These are phyloP conservation scores for Trichopoda pennipes DNA, from an alignment of 2,888 invertebrate species.

Conservation along the genomic window DNA sequence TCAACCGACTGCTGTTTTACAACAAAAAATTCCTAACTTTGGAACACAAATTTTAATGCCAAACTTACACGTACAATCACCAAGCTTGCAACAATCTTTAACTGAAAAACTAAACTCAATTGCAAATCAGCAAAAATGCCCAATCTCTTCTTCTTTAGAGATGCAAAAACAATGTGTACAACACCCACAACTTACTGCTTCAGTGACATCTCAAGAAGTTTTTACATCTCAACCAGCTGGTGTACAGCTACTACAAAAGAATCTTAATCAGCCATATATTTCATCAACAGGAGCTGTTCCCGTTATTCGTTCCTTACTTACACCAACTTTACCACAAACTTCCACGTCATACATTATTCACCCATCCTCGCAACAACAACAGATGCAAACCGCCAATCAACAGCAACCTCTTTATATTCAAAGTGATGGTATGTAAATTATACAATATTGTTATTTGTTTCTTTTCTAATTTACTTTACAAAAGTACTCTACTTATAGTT, in stretches of 20 bases:
- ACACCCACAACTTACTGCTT: conserved; percentile 70
- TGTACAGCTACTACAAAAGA: conserved; percentile 54
- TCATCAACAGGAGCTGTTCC: conserved; percentile 64
- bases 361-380: conserved; percentile 56
- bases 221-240: conserved; percentile 39
- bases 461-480: too few relatives aligned
- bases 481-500: too few relatives aligned
- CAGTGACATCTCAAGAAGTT: conserved; percentile 43
- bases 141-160: conserved; percentile 48
- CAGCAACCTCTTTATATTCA: conserved; percentile 49
- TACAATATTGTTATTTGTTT: not conserved
- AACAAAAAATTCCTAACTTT: conserved; percentile 61
- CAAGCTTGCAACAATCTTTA: conserved; percentile 39
- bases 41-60: conserved; percentile 68
- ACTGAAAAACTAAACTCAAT: conserved; percentile 69
- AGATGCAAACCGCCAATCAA: conserved; percentile 26
- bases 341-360: conserved; percentile 47
- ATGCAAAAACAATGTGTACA: conserved; percentile 9
- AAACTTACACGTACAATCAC: conserved; percentile 36
- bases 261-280: conserved; percentile 18
- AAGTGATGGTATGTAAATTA: conserved; percentile 40
- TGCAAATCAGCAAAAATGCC: conserved; percentile 69
- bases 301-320: conserved; percentile 31
- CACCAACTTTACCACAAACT: conserved; percentile 41
- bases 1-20: conserved; percentile 48